Conservation (phyloP, 2,797 vertebrate species). For the Crenichthys baileyi region DNA sequence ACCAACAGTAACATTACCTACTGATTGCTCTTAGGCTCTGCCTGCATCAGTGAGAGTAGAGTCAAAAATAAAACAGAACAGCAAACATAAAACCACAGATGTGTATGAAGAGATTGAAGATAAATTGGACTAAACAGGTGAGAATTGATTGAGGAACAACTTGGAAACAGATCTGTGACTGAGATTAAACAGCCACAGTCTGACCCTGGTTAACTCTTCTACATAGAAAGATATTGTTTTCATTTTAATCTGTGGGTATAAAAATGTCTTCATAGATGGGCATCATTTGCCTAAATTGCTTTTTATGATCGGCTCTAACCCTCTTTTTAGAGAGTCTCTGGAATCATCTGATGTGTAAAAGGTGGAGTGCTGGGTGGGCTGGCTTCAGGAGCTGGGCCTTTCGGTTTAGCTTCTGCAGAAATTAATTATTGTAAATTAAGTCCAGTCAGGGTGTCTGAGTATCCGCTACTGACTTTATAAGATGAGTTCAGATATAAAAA, state of each 20-base stretch:
- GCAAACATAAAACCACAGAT: neutral
- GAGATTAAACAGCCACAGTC: conserved; percentile 1
- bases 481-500: neutral
- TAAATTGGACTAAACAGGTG: neutral
- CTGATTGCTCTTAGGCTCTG: neutral
- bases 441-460: conserved; percentile 3
- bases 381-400: conserved; percentile 12
- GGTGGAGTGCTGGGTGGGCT: neutral
- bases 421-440: conserved; percentile 7
- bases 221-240: neutral
- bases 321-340: too few relatives aligned
- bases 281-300: neutral
- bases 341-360: neutral
- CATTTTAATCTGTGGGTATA: neutral
- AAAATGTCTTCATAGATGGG: neutral
- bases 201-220: neutral
- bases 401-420: conserved; percentile 26
- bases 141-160: neutral
- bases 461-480: neutral
- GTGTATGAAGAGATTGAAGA: neutral
- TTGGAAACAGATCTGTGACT: neutral
- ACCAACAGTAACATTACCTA: neutral
- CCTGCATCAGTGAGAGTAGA: neutral
- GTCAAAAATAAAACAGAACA: neutral
- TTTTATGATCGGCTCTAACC: neutral